Evolutionary conservation across 2,797 vertebrate species (phyloP), one percentile per base, ranked within the genome.

Genomic region (Coluber constrictor): DNA sequence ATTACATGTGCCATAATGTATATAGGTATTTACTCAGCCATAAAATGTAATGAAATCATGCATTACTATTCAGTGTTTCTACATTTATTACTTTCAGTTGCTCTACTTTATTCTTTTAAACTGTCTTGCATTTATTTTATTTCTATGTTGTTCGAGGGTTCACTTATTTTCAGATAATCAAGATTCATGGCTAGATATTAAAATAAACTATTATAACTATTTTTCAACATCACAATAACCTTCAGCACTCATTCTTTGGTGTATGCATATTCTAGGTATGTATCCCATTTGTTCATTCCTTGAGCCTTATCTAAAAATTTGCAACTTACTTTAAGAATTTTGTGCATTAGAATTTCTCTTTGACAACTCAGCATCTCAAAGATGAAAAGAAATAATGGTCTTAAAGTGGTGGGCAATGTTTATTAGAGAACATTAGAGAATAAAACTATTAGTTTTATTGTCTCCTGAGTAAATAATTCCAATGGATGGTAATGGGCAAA

Each of bases 41-140:
- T 96, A 96, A 96, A 95, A 87, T 93, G 87, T 96, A 96, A 96
- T 96, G 96, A 97, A 97, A 96, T 96, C 92, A 89, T 95, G 90
- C 90, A 83, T 89, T 96, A 93, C 97, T 96, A 97, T 95, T 97
- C 97, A 96, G 37, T 96, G 96, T 97, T 97, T 97, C 96, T 96
- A 94, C 94, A 92, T 95, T 96, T 97, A 95, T 79, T 96, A 66
- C 96, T 96, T 93, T 96, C 97, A 97, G 95, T 96, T 95, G 95
- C 92, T 95, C 89, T 96, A 86, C 90, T 97, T 95, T 96, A 95
- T 96, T 96, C 91, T 96, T 94, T 95, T 97, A 94, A 96, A 86
- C 93, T 95, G 91, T 92, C 95, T 91, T 90, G 93, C 96, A 96
- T 96, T 88, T 97, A 92, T 96, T 97, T 97, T 97, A 95, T 95